phyloP scores from a whole-genome alignment of 2,888 invertebrate species.

The Drosophila atripex region DNA sequence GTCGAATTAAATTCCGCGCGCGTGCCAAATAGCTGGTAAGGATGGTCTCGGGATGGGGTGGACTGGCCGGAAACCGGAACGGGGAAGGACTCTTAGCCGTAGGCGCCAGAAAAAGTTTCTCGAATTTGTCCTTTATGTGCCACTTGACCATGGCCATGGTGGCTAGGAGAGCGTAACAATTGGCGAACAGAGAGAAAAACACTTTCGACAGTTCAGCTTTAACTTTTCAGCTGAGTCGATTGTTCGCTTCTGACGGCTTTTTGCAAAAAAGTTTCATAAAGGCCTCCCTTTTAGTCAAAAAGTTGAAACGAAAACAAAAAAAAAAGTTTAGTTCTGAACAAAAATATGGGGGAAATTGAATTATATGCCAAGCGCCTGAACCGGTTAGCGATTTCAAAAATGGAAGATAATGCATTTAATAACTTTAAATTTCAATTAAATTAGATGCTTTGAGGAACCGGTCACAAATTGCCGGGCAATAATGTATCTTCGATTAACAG shows the following conservation, averaged over 20 bases:
- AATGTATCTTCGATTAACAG: constrained; percentile 32
- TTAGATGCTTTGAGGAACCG: constrained; percentile 23
- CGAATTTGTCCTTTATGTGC: constrained; percentile 39
- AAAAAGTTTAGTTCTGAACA: background rate
- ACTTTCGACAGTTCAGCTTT: constrained; percentile 23
- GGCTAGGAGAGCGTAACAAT: constrained; percentile 50
- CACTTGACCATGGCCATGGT: constrained; percentile 53
- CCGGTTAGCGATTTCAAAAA: background rate
- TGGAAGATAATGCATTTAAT: background rate
- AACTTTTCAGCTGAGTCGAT: constrained; percentile 47
- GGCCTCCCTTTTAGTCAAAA: background rate
- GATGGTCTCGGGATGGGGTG: constrained; percentile 19
- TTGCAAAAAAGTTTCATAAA: constrained; percentile 16
- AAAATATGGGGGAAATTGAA: background rate
- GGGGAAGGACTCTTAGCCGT: constrained; percentile 25
- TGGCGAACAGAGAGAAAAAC: constrained; percentile 35
- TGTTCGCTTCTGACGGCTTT: constrained; percentile 18
- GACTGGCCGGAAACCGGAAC: constrained; percentile 1
- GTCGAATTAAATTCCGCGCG: constrained; percentile 54
- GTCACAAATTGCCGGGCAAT: constrained; percentile 37
- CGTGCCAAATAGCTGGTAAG: constrained; percentile 57
- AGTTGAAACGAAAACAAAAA: background rate
- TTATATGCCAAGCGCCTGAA: constrained; percentile 8
- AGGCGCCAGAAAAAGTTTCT: constrained; percentile 62
- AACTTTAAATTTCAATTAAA: constrained; percentile 12